Evolutionary conservation across 2,888 invertebrate species (phyloP), one percentile per base, ranked within the genome.

Genomic region (Drosophila lutescens): DNA sequence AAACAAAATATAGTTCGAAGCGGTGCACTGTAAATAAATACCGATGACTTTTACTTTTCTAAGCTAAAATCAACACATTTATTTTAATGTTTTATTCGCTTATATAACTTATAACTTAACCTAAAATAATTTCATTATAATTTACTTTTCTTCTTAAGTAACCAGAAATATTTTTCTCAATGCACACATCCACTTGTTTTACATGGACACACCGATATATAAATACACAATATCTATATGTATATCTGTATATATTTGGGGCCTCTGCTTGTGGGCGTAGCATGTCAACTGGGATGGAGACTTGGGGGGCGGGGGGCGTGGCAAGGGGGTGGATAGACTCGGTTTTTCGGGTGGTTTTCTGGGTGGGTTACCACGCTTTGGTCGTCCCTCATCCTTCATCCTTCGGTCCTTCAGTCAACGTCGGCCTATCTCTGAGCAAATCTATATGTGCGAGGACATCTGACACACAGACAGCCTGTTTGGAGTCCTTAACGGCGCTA

Each of bases 1-100:
- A 74, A 74, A 70, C 76, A 79, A 83, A 82, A 83, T 83, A 78
- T 71, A 74, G 72, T 79, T 65, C 41, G 15, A 40, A 40, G 20
- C 12, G 32, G 15, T 26, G 32, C 32, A 44, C 49, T 41, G 53
- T 0, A 15, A 53, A 1, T 6, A 34, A 20, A 26, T 15, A 30
- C n/a, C 2, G 38, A 36, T 36, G 34, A 12, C 12, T 36, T 36
- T 36, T 26, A 26, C 5, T 26, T 26, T 26, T 0, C 26, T 0
- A 26, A 26, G 26, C 26, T 26, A 26, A 26, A 26, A 26, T 23
- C 23, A 4, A 3, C 6, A 26, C 5, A 26, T 26, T 26, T 26
- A 26, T 26, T 26, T 26, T 5, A 2, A 2, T 0, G 26, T 26
- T 26, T 26, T 26, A 26, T 26, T 26, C 26, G 26, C 26, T 26